Base-by-base conservation (phyloP, 1,140 invertebrate species). In the Papilio polytes region DNA sequence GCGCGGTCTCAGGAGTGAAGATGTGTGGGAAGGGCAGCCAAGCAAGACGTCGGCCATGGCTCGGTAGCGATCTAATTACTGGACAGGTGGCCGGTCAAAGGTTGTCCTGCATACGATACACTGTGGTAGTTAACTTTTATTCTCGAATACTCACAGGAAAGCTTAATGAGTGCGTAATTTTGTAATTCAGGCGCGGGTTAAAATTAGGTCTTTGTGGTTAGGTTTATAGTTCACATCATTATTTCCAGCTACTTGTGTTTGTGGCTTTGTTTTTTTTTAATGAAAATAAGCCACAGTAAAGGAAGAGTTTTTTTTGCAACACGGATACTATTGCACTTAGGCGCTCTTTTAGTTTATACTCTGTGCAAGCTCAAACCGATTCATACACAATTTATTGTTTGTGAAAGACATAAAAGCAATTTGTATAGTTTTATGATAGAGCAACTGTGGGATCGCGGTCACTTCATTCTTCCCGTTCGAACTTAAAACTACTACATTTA, bases 21-120 rank as follows among this genome's bases (percentile, higher is more conserved):
- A 88, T 86, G 86, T 90, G 91, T 93, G 91, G 90, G 90, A 93
- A 92, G 89, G 51, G 74, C 88, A 88, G 82, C 90, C 83, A 82
- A 88, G 86, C 91, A 85, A 83, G 84, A 90, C 91, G 44, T 2
- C 78, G 80, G 80, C 84, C 84, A 82, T 82, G 85, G 79, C 80
- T 80, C 84, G 84, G 81, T 82, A 85, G 86, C 86, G 87, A 87
- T 91, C 90, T 92, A 92, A 93, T 93, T 92, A 89, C 89, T 77
- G 76, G 77, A 80, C 85, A 87, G 84, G 84, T 87, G 86, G 44
- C 78, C 81, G 89, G 89, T 89, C 89, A 90, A 86, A 90, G 87
- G 90, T 86, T 81, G 81, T 73, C 78, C 82, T 81, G 74, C 70
- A 80, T 76, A 51, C 66, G 74, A 83, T 72, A 10, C 78, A 80